Conservation (phyloP, 2,797 vertebrate genomes). For the Leptatherina wallacei region DNA sequence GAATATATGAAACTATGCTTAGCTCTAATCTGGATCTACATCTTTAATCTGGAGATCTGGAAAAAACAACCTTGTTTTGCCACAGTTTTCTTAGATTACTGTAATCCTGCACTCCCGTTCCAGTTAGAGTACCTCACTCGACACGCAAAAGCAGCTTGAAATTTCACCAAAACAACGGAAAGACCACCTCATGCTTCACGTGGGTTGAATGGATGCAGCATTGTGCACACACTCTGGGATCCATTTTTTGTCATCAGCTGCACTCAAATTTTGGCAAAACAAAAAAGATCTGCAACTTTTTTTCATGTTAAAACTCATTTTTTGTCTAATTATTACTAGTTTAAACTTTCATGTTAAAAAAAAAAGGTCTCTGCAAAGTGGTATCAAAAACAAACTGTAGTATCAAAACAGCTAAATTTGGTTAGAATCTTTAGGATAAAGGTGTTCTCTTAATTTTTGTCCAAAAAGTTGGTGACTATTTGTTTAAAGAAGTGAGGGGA, state of each 20-base stretch:
- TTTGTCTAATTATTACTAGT: background rate
- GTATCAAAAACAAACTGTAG: background rate
- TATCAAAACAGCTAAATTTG: background rate
- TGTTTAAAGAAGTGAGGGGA: background rate
- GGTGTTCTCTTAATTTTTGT: background rate
- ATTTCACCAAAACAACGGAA: background rate
- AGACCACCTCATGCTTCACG: background rate
- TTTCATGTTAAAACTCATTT: background rate
- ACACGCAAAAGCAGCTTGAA: background rate
- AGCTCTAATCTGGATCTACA: background rate
- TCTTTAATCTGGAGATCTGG: constrained; percentile 7
- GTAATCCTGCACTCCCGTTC: constrained; percentile 14
- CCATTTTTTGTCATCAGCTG: background rate
- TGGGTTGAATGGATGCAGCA: background rate
- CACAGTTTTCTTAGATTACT: constrained; percentile 26
- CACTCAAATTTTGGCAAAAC: background rate
- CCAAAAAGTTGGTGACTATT: background rate
- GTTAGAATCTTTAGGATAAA: background rate
- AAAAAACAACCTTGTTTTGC: constrained; percentile 2
- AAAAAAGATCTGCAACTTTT: background rate
- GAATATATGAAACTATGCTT: background rate
- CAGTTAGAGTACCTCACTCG: background rate
- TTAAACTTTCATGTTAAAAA: too few species aligned
- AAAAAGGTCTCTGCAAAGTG: background rate
- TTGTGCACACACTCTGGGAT: background rate